Evolutionary conservation across 2,888 invertebrate genomes (phyloP).

Genomic region (Tenthredo distinguenda): DNA sequence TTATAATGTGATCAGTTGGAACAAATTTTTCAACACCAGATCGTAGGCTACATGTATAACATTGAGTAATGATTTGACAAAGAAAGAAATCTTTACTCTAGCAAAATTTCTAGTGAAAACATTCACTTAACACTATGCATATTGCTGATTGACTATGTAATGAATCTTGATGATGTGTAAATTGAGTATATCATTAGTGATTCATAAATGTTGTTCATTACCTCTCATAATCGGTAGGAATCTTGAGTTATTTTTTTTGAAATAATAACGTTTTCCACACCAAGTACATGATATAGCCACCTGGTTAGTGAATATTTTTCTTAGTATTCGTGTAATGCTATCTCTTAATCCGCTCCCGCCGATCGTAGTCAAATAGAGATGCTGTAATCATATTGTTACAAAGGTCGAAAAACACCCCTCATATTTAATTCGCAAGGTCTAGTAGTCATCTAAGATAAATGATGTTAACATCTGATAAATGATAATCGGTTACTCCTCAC

Average conservation of each 20-base stretch:
- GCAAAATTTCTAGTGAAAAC: neutral
- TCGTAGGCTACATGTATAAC: neutral
- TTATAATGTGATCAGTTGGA: neutral
- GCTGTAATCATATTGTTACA: constrained; percentile 23
- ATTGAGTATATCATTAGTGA: neutral
- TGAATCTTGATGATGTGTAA: neutral
- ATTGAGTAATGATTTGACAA: neutral
- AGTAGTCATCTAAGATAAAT: too few species aligned
- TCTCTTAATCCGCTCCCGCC: neutral
- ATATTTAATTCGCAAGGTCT: too few species aligned
- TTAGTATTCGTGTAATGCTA: constrained; percentile 6
- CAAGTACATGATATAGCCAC: constrained; percentile 5
- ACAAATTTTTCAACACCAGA: neutral
- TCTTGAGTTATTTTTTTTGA: neutral
- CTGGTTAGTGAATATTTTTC: neutral
- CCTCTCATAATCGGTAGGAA: neutral
- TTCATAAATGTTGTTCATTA: constrained; percentile 19
- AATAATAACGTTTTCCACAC: neutral
- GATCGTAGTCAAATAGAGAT: neutral
- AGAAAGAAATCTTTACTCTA: neutral
- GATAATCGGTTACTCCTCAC: too few species aligned
- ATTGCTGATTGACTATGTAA: neutral
- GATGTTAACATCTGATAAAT: too few species aligned
- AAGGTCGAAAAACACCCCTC: too few species aligned
- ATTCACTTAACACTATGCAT: neutral